Conservation (phyloP, 2,113 vertebrate genomes). For the Pelvicachromis taeniatus region DNA sequence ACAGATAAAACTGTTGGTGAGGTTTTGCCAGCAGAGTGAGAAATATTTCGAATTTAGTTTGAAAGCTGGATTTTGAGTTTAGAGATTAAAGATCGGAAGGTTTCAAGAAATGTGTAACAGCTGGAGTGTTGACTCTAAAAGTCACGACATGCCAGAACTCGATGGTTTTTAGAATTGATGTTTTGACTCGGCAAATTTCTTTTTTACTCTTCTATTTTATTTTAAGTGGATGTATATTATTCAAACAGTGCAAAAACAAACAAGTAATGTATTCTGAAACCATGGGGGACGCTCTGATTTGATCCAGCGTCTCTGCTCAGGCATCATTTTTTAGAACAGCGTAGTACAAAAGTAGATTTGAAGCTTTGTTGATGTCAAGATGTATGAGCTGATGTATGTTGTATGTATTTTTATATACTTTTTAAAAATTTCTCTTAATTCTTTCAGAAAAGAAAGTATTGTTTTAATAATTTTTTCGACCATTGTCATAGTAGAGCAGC, state of each 20-base stretch:
- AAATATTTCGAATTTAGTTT: neutral
- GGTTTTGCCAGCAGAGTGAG: neutral
- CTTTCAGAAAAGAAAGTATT: neutral
- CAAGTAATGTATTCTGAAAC: neutral
- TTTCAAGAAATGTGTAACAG: neutral
- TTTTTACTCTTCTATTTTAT: neutral
- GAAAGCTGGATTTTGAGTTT: neutral
- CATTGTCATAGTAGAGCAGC: neutral
- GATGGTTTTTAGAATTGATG: neutral
- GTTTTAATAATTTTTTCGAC: neutral
- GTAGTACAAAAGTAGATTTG: neutral
- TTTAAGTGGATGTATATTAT: neutral
- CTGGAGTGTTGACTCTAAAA: neutral
- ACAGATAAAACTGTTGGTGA: neutral
- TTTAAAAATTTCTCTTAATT: neutral
- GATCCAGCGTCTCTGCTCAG: neutral
- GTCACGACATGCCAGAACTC: neutral
- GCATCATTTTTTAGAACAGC: fast-evolving
- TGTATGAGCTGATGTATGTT: neutral
- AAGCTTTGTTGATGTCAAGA: neutral
- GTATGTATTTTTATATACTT: neutral
- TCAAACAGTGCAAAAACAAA: neutral
- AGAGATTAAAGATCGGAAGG: neutral
- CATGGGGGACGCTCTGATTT: neutral
- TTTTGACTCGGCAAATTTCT: neutral